phyloP scores from a whole-genome alignment of 2,113 vertebrate genomes.

The Stictonetta naevosa region DNA sequence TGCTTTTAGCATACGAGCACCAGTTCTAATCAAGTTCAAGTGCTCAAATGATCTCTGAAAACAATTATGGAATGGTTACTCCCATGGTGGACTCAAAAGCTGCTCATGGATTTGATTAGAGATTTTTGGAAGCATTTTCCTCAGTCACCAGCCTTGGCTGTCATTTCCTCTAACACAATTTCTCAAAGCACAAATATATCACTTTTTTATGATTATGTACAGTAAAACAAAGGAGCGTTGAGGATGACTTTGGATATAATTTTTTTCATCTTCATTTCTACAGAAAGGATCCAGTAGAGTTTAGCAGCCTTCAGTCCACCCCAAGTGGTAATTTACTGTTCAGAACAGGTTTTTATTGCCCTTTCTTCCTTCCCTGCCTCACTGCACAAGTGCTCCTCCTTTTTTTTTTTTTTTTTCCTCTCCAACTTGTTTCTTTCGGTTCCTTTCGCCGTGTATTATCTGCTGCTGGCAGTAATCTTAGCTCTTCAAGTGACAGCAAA shows the following conservation, averaged over 20 bases:
- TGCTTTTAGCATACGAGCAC: not conserved
- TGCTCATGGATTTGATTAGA: not conserved
- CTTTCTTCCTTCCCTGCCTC: constrained; percentile 41
- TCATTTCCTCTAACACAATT: not conserved
- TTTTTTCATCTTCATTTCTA: not conserved
- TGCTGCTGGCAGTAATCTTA: constrained; percentile 55
- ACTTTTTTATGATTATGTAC: not conserved
- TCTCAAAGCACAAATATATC: not conserved
- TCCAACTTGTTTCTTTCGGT: constrained; percentile 58
- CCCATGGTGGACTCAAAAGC: not conserved
- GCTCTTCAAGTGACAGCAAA: constrained; percentile 68
- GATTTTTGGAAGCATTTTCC: constrained; percentile 16
- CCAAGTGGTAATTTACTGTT: constrained; percentile 55
- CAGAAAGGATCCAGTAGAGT: not conserved
- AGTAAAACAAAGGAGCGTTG: not conserved
- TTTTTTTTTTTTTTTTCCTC: not conserved
- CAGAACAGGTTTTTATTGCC: constrained; percentile 45
- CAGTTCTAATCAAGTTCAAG: constrained; percentile 16
- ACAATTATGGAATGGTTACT: not conserved
- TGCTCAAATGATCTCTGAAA: constrained; percentile 2
- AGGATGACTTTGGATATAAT: not conserved
- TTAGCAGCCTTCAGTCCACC: not conserved
- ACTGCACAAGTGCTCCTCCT: not conserved
- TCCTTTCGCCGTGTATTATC: constrained; percentile 49
- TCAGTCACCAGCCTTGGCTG: not conserved